Evolutionary conservation across 2,888 invertebrate species (phyloP), one percentile per base, ranked within the genome.

Genomic region (Notodonta ziczac): DNA sequence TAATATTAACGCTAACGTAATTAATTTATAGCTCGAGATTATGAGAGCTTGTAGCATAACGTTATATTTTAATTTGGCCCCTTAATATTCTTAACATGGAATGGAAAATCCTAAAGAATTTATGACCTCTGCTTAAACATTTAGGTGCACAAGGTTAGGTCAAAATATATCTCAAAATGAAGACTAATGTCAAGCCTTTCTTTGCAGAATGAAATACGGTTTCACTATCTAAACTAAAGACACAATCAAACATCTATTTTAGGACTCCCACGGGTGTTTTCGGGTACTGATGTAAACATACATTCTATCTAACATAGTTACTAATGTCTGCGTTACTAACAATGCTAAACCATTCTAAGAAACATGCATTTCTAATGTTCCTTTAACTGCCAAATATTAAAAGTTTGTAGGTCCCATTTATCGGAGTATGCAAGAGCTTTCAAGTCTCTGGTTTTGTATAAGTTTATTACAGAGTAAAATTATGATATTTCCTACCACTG

Each of bases 111-210:
- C 40, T 44, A 9, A 10, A 55, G 56, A 44, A 56, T 42, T 55
- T 55, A 55, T 44, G 24, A 56, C 7, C 2, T 9, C 39, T 10
- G 16, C 12, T 52, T 50, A n/a, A 53, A 53, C 58, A 50, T 60
- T 54, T 60, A 66, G 55, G 50, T 53, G 60, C 60, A 24, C 24
- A 32, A 57, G 60, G 59, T 63, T 24, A 65, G 66, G 60, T 60
- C 61, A 67, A 64, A 64, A 64, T 61, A 61, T 51, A 5, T 3
- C 16, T 16, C 7, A 14, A 51, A n/a, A n/a, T 2, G 13, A 13
- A 46, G 46, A 42, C 13, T 5, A n/a, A n/a, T n/a, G n/a, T 46
- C 13, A 46, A 12, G 7, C 35, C 2, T 35, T 35, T 35, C 35
- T 42, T 42, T 42, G 42, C 12, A 12, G 12, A 42, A 42, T 12